A percentile compares a stretch with the other conserved stretches of the same genome.
Evolutionary conservation across 2,888 invertebrate species (phyloP).

Genomic region (Carabus problematicus): DNA sequence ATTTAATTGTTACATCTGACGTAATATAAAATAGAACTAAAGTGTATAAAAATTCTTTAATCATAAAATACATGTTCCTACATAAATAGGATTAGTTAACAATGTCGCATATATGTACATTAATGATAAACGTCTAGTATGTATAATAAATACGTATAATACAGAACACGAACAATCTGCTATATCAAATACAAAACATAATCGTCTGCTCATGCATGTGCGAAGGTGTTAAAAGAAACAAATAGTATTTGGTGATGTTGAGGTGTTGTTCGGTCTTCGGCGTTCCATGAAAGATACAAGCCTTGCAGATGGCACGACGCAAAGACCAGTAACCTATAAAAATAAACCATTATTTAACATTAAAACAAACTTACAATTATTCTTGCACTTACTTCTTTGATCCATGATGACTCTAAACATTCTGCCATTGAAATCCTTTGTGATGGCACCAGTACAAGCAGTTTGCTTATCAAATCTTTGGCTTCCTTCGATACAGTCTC

Average conservation of each 20-base stretch:
- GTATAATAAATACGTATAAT: too few relatives aligned
- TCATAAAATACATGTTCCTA: too few relatives aligned
- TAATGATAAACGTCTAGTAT: too few relatives aligned
- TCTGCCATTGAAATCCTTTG: conserved; percentile 61
- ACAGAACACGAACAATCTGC: too few relatives aligned
- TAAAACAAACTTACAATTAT: not conserved
- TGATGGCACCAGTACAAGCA: conserved; percentile 67
- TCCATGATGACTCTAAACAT: conserved; percentile 61
- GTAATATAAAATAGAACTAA: too few relatives aligned
- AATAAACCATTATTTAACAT: conserved; percentile 28
- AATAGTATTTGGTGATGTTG: conserved; percentile 52
- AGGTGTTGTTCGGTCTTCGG: conserved; percentile 55
- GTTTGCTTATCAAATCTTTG: conserved; percentile 69
- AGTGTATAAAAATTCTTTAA: too few relatives aligned
- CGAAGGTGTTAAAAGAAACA: conserved; percentile 45
- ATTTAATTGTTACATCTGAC: too few relatives aligned
- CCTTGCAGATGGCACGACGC: conserved; percentile 55
- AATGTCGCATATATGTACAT: too few relatives aligned
- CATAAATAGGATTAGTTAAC: too few relatives aligned
- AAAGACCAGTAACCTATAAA: conserved; percentile 46
- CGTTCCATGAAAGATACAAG: conserved; percentile 58
- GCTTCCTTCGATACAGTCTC: conserved; percentile 70
- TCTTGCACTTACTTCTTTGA: conserved; percentile 53
- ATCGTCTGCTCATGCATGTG: too few relatives aligned
- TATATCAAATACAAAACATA: not conserved